phyloP scores from a whole-genome alignment of 2,888 invertebrate genomes.

The Acholoe squamosa region DNA sequence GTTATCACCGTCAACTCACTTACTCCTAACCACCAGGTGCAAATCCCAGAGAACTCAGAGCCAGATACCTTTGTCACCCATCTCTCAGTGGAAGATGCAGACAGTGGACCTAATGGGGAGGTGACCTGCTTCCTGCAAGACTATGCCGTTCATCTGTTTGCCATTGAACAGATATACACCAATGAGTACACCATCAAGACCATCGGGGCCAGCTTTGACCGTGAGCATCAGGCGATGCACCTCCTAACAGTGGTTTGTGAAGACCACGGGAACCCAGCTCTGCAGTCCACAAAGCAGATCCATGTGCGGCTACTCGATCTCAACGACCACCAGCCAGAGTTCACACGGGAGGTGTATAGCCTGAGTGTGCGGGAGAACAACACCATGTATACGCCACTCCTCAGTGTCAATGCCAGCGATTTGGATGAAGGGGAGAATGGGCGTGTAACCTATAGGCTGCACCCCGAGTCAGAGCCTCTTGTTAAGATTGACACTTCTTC shows the following conservation, averaged over 20 bases:
- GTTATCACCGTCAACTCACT: conserved; percentile 54
- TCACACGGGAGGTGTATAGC: conserved; percentile 38
- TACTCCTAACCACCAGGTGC: conserved; percentile 51
- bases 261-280: conserved; percentile 51
- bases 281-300: conserved; percentile 61
- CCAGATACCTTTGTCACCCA: conserved; percentile 61
- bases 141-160: conserved; percentile 7
- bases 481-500: conserved; percentile 48
- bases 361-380: conserved; percentile 61
- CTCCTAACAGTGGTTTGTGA: conserved; percentile 48
- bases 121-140: conserved; percentile 52
- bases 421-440: conserved; percentile 61
- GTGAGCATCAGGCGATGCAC: conserved; percentile 57
- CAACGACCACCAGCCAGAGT: conserved; percentile 56
- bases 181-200: conserved; percentile 58
- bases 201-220: conserved; percentile 48
- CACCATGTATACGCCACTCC: conserved; percentile 26
- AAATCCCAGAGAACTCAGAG: conserved; percentile 52
- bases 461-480: conserved; percentile 17
- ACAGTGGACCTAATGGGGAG: conserved; percentile 56
- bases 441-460: conserved; percentile 36
- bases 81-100: conserved; percentile 59
- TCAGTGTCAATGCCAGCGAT: conserved; percentile 51
- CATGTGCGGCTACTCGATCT: conserved; percentile 44
- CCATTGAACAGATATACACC: conserved; percentile 6